A percentile compares a stretch with the other conserved stretches of the same genome.
phyloP scores from a whole-genome alignment of 2,113 vertebrate genomes.

The Mionectes macconnelli region DNA sequence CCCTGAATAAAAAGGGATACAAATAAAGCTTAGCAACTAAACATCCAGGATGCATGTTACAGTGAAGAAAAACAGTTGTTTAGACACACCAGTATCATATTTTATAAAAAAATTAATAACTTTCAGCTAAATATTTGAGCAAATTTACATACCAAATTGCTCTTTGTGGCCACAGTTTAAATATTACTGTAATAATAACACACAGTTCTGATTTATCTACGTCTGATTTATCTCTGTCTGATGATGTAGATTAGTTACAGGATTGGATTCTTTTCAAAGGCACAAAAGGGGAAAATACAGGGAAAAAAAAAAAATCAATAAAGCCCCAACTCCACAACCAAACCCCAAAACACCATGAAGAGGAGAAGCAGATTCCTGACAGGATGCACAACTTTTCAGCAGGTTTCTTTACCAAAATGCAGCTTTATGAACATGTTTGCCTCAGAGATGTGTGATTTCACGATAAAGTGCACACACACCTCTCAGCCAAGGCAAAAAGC shows the following conservation, averaged over 20 bases:
- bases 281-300: background rate
- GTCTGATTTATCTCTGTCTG: background rate
- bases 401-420: background rate
- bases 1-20: background rate
- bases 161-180: background rate
- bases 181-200: background rate
- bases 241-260: background rate
- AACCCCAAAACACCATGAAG: background rate
- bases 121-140: background rate
- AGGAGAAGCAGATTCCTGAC: background rate
- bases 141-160: background rate
- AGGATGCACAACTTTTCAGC: background rate
- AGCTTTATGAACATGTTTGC: background rate
- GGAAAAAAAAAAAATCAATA: fast-evolving
- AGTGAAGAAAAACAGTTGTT: background rate
- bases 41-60: background rate
- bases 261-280: background rate
- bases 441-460: background rate
- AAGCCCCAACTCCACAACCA: background rate
- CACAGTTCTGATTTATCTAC: background rate
- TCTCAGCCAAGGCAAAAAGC: background rate
- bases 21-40: background rate
- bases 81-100: background rate
- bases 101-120: background rate
- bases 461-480: background rate